Conservation (phyloP, 1,140 invertebrate genomes). For the Choristoneura fumiferana region DNA sequence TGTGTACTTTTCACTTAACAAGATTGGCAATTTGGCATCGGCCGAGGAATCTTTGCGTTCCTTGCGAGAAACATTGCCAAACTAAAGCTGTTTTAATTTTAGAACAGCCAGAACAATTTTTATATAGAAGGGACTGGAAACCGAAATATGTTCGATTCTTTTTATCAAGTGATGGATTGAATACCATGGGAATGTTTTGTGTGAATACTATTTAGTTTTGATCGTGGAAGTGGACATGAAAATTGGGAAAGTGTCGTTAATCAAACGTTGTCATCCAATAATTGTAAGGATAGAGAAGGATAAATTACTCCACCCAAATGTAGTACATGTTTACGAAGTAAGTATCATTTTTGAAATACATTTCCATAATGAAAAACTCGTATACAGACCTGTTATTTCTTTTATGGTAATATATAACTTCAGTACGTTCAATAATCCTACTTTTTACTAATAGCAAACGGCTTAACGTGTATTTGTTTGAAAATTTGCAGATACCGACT, state of each 20-base stretch:
- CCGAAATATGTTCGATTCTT: too few relatives aligned
- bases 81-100: conserved; percentile 14
- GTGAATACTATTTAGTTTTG: background rate
- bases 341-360: too few relatives aligned
- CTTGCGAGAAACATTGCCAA: conserved; percentile 35
- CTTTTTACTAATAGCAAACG: too few relatives aligned
- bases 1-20: conserved; percentile 55
- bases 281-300: conserved; percentile 6
- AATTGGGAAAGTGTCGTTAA: background rate
- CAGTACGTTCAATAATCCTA: too few relatives aligned
- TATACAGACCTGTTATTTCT: too few relatives aligned
- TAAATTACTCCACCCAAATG: background rate
- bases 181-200: background rate
- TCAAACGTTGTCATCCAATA: conserved; percentile 9
- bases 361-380: too few relatives aligned
- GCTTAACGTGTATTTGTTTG: too few relatives aligned
- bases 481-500: too few relatives aligned
- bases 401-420: too few relatives aligned
- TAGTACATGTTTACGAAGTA: too few relatives aligned
- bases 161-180: background rate
- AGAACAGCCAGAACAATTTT: too few relatives aligned
- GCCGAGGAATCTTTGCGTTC: conserved; percentile 49
- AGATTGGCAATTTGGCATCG: conserved; percentile 67
- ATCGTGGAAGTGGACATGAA: background rate
- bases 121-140: too few relatives aligned